Conservation (phyloP, 2,113 vertebrate species). For the Rhinoderma darwinii region DNA sequence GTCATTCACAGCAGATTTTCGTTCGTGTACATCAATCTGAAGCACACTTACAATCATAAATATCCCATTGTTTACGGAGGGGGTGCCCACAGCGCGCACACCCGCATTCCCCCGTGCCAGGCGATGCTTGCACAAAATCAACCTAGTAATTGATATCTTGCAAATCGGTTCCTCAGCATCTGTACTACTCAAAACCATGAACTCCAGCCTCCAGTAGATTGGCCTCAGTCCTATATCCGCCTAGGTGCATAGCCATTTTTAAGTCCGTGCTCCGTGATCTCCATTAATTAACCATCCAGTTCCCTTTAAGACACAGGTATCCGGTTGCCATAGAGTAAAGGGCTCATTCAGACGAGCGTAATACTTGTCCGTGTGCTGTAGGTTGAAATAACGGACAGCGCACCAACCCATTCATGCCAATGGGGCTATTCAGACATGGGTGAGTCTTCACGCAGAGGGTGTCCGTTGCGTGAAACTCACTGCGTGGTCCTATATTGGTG, state of each 20-base stretch:
- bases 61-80: background rate
- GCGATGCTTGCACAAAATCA: background rate
- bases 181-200: background rate
- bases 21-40: background rate
- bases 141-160: slow-evolving; percentile 15
- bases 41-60: background rate
- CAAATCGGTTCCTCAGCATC: background rate
- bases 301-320: background rate
- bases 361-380: too few species aligned
- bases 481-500: too few species aligned
- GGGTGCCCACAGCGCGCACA: background rate
- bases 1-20: background rate
- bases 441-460: too few species aligned
- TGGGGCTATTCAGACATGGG: too few species aligned
- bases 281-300: background rate
- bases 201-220: background rate
- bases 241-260: background rate
- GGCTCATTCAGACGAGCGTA: too few species aligned
- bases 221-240: background rate
- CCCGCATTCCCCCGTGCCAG: background rate
- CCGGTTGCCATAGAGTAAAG: background rate
- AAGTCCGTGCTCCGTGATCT: background rate
- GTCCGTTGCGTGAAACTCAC: too few species aligned
- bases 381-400: too few species aligned
- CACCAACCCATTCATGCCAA: too few species aligned